phyloP scores from a whole-genome alignment of 2,797 vertebrate species.

The Micromesistius poutassou region DNA sequence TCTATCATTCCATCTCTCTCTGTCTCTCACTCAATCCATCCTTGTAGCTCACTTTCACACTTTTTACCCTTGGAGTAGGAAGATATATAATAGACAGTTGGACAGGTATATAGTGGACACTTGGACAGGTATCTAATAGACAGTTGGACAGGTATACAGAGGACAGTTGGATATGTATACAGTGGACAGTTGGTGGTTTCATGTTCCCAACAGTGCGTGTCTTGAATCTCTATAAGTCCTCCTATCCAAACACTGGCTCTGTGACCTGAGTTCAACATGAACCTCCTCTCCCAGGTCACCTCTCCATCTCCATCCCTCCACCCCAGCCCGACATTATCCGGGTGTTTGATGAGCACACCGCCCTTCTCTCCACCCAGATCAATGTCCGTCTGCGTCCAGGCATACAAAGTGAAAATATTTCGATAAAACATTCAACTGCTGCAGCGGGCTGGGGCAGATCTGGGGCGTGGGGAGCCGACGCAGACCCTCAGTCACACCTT shows the following conservation, averaged over 20 bases:
- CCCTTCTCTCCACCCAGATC: slow-evolving; percentile 28
- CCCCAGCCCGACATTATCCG: slow-evolving; percentile 31
- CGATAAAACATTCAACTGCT: slow-evolving; percentile 39
- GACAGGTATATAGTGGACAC: too few species aligned
- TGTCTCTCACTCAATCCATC: neutral
- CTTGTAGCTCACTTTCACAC: neutral
- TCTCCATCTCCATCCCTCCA: slow-evolving; percentile 32
- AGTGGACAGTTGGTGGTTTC: slow-evolving; percentile 39
- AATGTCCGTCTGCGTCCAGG: slow-evolving; percentile 42
- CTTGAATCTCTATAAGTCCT: slow-evolving; percentile 66
- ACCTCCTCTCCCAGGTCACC: slow-evolving; percentile 44
- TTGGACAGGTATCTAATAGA: too few species aligned
- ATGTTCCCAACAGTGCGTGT: slow-evolving; percentile 48
- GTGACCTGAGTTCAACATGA: slow-evolving; percentile 32
- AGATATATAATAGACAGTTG: too few species aligned
- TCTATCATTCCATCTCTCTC: neutral
- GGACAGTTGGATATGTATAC: too few species aligned
- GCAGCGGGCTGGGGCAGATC: slow-evolving; percentile 39
- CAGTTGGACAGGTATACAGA: too few species aligned
- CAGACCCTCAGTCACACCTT: slow-evolving; percentile 45
- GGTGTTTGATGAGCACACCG: slow-evolving; percentile 40
- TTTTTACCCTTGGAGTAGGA: too few species aligned
- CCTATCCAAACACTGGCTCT: neutral
- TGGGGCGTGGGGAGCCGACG: neutral
- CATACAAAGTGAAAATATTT: slow-evolving; percentile 23